Base-by-base conservation (phyloP, 1,140 invertebrate genomes). In the Pararge aegeria region DNA sequence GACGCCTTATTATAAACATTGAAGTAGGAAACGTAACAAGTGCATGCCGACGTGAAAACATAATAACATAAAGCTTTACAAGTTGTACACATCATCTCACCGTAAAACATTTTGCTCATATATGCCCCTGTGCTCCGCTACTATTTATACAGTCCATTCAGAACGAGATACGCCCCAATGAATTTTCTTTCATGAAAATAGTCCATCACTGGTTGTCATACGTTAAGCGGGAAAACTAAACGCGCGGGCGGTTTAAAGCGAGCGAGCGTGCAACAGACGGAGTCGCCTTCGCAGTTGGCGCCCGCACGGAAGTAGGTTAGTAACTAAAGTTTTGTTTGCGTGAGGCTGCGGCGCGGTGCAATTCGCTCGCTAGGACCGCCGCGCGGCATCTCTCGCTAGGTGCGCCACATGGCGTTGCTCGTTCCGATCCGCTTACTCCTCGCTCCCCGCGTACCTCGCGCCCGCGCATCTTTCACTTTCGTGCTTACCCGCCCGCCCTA, bases 281-380 rank as follows among this genome's bases (percentile, higher is more conserved):
- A 78, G 83, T n/a, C n/a, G n/a, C 79, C 75, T 69, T 76, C 74
- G 76, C 78, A 69, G 79, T 82, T 88, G 78, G 83, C 86, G 81
- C 86, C 78, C 84, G 86, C 83, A 80, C 86, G 84, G 86, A 89
- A 89, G 86, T 89, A 89, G 86, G 86, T 89, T 89, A 89, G 69
- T 85, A 85, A 89, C 86, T 89, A 89, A 89, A 89, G 78, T 87
- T 87, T 89, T 87, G 86, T 89, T 89, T 87, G 87, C 80, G 84
- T 87, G 87, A 87, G 83, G 84, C 83, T 87, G 86, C 82, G 86
- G 74, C 79, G 82, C 81, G 80, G 67, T 86, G 84, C 84, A 86
- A 73, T 85, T 71, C 64, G 64, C 53, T 54, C 58, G 75, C 80
- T 87, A 77, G 66, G 51, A 38, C 37, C 64, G 66, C 46, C 78